phyloP scores from a whole-genome alignment of 2,888 invertebrate species.

The Patella ulyssiponensis region DNA sequence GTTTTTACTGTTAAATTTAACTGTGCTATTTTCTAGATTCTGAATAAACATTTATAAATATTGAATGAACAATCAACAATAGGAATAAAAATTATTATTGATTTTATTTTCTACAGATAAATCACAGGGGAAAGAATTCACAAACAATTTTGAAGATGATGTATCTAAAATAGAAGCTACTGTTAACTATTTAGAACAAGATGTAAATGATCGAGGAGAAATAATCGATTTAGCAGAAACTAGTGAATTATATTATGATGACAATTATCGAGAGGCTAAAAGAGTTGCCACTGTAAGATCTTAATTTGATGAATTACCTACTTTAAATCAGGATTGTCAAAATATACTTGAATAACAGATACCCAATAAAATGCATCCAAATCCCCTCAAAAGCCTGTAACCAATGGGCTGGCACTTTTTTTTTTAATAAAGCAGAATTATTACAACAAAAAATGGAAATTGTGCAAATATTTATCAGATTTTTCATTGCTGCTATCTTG shows the following conservation, averaged over 20 bases:
- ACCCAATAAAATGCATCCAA: no score
- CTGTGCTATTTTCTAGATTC: neutral
- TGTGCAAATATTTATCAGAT: no score
- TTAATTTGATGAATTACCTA: no score
- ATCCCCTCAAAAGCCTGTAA: no score
- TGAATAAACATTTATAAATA: neutral
- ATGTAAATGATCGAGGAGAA: conserved; percentile 85
- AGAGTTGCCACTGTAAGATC: conserved; percentile 92
- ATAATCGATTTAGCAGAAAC: conserved; percentile 84
- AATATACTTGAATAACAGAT: no score
- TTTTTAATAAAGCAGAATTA: no score
- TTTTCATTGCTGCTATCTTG: neutral
- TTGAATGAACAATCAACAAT: no score
- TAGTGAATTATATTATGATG: conserved; percentile 89
- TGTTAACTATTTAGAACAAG: conserved; percentile 82
- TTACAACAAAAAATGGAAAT: no score
- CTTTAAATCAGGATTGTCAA: no score
- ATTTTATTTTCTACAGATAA: conserved; percentile 77
- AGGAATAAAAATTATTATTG: no score
- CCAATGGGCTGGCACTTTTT: no score
- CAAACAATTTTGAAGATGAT: conserved; percentile 88
- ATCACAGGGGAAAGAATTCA: conserved; percentile 88
- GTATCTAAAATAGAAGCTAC: conserved; percentile 85
- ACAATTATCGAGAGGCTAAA: conserved; percentile 93
- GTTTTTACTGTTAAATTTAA: no score